Evolutionary conservation across 2,113 vertebrate species (phyloP), one percentile per base, ranked within the genome.

Genomic region (Proteles cristata): DNA sequence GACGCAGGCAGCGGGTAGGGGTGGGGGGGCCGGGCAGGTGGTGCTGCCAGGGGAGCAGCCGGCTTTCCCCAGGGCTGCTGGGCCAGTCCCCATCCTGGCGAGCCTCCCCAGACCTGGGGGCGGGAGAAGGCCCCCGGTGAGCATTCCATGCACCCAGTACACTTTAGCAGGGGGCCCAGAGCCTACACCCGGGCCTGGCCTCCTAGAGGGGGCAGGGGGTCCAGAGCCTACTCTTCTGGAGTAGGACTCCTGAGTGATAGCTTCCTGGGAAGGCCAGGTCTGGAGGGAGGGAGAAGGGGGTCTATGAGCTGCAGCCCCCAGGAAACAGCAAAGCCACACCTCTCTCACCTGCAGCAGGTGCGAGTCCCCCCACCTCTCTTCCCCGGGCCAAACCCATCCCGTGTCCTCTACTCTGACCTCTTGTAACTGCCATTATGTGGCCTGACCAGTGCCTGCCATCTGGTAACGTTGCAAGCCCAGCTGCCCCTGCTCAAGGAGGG

Each of bases 91-190:
- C 58, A 26, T 86, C 86, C 33, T 1, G 5, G 11, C 16, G 5
- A 7, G 86, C 26, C 31, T 45, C 83, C 45, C 33, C 19, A n/a
- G 71, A 71, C 25, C 7, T 2, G 14, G 16, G 39, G 19, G 14
- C 2, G 35, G 71, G 11, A 92, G 14, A 17, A 10, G 43, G 1
- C n/a, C 83, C 7, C 1, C 0, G 6, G 12, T 8, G 17, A 15
- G 7, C 0, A 0, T n/a, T 2, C 12, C 12, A 4, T 10, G 26
- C 0, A 74, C 48, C 33, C 11, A 15, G 23, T 28, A 12, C 48
- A n/a, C 74, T 26, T 77, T 63, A 4, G 58, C 43, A 1, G 50
- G 69, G 63, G 53, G 0, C 15, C n/a, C 7, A 4, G 92, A 61
- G 82, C 19, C 33, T 19, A 45, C 23, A 43, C 71, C 17, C 9